Evolutionary conservation across 2,113 vertebrate species (phyloP), one percentile per base, ranked within the genome.

Genomic region (Kryptolebias marmoratus): DNA sequence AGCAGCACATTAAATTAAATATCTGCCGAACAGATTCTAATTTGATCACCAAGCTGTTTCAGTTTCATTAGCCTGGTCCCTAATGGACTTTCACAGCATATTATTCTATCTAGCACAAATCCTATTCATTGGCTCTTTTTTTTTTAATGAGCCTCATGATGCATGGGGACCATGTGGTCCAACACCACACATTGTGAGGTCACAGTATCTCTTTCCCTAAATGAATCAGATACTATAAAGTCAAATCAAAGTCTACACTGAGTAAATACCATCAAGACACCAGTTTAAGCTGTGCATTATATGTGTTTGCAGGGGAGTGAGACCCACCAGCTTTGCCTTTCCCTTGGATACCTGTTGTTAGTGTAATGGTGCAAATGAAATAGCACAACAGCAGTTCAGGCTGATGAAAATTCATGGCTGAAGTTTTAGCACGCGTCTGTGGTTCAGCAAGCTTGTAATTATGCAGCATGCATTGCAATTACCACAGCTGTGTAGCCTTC

Each of bases 1-100:
- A 91, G 84, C 75, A 76, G 93, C 94, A 95, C 13, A 42, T 94
- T 94, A 91, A 87, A 92, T 94, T 95, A 95, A 95, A 94, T 94
- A 93, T 91, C 85, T 91, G 88, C 89, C 79, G 76, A 91, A 83
- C 89, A 93, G 77, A 94, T 93, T 94, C 87, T 91, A 91, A 91
- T 92, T 94, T 63, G 64, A 94, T 95, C 95, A 95, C 91, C 82
- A 87, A 82, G 87, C 87, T 81, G 77, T 77, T 90, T 85, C 83
- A 82, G 92, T 95, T 94, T 95, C 89, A 94, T 95, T 94, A 92
- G 84, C 42, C 2, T 71, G 55, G 67, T 91, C 90, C 85, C 93
- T 90, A 89, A 92, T 90, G 91, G 90, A 88, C 84, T 91, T 88
- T 84, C 65, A 73, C 85, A 84, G 83, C 71, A 80, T 86, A 93